Evolutionary conservation across 2,113 vertebrate species (phyloP), one percentile per base, ranked within the genome.

Genomic region (Mesoclemmys tuberculata): DNA sequence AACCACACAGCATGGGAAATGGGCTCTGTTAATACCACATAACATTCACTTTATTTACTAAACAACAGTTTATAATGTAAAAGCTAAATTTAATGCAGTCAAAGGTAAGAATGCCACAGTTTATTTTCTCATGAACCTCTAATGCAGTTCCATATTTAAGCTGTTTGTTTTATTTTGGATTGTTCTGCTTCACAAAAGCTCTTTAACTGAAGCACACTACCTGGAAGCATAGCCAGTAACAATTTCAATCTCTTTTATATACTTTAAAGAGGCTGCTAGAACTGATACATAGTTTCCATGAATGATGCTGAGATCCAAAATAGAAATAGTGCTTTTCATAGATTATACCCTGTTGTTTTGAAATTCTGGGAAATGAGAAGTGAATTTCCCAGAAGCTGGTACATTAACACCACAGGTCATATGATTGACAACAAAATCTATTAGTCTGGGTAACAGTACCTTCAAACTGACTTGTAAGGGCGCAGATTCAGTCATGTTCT

Each of bases 321-420:
- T 94, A 11, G 71, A 90, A 94, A 41, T 51, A 87, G 13, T 0
- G 0, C 10, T 96, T 93, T 95, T 77, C 48, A 21, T 64, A 96
- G 90, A 82, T 82, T 86, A 51, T 55, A 46, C 64, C 93, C 54
- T 87, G 27, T 89, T 96, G 64, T 87, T 95, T 90, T 79, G 44
- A 77, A 92, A 90, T 85, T 84, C 81, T 95, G 84, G 90, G 87
- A 95, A 93, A 88, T 52, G 84, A 89, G 54, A 94, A 96, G 86
- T 79, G 24, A 92, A 79, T 90, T 95, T 82, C 75, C 41, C 87
- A 94, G 86, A 96, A 91, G 64, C 71, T 10, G 8, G 46, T 75
- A 54, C 29, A 29, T 78, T 84, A 93, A 84, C 77, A 89, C 44
- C 90, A 80, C 38, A 61, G 35, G 10, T 93, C 84, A 46, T 41